Evolutionary conservation across 2,888 invertebrate species (phyloP).

Genomic region (Drosophila atroscutellata): DNA sequence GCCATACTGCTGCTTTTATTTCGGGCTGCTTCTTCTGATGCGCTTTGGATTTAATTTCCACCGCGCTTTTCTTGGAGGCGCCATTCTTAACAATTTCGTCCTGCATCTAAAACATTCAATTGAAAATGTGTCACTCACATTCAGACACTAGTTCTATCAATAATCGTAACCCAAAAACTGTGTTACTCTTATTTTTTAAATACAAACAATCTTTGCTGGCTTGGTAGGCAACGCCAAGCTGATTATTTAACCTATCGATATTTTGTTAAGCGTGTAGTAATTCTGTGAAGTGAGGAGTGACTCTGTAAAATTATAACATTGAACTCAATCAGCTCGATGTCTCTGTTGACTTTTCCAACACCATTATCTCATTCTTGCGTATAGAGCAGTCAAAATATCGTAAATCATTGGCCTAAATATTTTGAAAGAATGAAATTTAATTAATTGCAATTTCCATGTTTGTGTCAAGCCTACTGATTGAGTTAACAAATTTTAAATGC

Average conservation of each 20-base stretch:
- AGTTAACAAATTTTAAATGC: background rate
- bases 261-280: background rate
- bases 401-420: background rate
- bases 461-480: background rate
- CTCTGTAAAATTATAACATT: background rate
- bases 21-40: background rate
- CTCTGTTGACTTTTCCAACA: background rate
- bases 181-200: background rate
- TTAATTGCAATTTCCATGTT: background rate
- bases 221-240: background rate
- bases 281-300: background rate
- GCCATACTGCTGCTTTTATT: background rate
- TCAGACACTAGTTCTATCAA: background rate
- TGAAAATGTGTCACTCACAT: background rate
- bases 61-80: background rate
- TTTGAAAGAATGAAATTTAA: background rate
- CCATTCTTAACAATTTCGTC: background rate
- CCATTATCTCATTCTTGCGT: background rate
- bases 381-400: background rate
- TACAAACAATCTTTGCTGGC: background rate
- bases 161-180: background rate
- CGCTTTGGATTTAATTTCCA: background rate
- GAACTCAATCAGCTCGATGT: background rate
- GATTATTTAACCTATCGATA: background rate
- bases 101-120: slow-evolving; percentile 1